Percentiles rank a stretch among this genome's conserved stretches.
phyloP scores from a whole-genome alignment of 2,888 invertebrate genomes.

The Cactoblastis cactorum region DNA sequence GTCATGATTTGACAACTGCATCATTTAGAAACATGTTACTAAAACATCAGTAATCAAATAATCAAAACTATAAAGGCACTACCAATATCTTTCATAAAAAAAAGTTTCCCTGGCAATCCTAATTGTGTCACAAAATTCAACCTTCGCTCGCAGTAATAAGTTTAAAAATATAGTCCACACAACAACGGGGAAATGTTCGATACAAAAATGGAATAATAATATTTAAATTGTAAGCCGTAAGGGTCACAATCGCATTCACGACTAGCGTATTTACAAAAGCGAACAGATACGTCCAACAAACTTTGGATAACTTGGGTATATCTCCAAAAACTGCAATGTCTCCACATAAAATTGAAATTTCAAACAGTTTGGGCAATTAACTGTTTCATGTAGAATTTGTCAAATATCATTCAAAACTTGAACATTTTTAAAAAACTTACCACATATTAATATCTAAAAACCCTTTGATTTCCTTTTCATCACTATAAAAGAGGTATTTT shows the following conservation, averaged over 20 bases:
- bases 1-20: neutral
- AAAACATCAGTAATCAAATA: neutral
- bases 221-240: constrained; percentile 30
- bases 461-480: constrained; percentile 73
- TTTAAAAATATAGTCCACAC: neutral
- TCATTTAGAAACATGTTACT: neutral
- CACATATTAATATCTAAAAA: constrained; percentile 66
- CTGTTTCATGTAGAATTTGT: constrained; percentile 64
- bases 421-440: constrained; percentile 73
- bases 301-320: constrained; percentile 56
- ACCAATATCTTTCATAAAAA: neutral
- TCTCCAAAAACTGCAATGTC: constrained; percentile 34
- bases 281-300: constrained; percentile 38
- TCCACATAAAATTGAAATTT: constrained; percentile 36
- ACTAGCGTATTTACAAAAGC: constrained; percentile 45
- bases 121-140: neutral
- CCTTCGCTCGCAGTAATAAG: neutral
- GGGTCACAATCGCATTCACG: constrained; percentile 16
- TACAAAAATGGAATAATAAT: neutral
- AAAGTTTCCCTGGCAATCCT: neutral
- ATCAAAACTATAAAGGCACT: neutral
- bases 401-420: constrained; percentile 62
- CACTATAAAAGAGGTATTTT: constrained; percentile 75
- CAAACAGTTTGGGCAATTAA: constrained; percentile 37
- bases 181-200: neutral